Evolutionary conservation across 1,140 invertebrate genomes (phyloP).

Genomic region (Magallana gigas): DNA sequence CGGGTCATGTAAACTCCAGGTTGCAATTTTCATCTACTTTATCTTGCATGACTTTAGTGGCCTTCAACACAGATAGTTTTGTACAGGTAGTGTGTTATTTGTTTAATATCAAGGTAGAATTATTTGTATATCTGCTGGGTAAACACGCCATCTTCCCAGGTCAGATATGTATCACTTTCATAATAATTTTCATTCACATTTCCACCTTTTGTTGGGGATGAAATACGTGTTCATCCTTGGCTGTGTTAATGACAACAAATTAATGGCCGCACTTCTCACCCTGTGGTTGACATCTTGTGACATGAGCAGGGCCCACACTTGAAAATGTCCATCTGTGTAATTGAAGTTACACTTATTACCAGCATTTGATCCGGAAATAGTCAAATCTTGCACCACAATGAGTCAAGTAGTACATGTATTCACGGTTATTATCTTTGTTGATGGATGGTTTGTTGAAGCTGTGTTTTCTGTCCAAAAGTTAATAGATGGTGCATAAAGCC

Average conservation of each 20-base stretch:
- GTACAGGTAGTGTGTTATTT: conserved; percentile 13
- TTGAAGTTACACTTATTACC: neutral
- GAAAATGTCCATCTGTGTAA: too few species aligned
- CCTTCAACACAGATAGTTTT: neutral
- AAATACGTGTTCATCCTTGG: neutral
- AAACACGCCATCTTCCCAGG: neutral
- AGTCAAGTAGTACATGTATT: too few species aligned
- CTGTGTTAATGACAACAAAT: conserved; percentile 12
- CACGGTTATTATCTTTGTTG: too few species aligned
- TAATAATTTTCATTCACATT: conserved; percentile 13
- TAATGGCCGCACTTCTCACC: neutral
- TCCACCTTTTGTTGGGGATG: neutral
- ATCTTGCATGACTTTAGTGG: neutral
- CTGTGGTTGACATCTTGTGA: neutral
- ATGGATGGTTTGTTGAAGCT: too few species aligned
- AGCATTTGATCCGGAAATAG: neutral
- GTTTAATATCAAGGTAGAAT: conserved; percentile 18
- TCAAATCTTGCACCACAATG: too few species aligned
- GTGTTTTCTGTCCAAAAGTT: too few species aligned
- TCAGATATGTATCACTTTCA: neutral
- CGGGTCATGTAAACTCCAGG: neutral
- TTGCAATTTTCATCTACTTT: neutral
- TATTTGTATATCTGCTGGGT: conserved; percentile 23
- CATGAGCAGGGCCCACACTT: neutral
- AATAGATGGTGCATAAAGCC: too few species aligned